Evolutionary conservation across 1,140 invertebrate genomes (phyloP), one percentile per base, ranked within the genome.

Genomic region (Pogonomyrmex californicus): DNA sequence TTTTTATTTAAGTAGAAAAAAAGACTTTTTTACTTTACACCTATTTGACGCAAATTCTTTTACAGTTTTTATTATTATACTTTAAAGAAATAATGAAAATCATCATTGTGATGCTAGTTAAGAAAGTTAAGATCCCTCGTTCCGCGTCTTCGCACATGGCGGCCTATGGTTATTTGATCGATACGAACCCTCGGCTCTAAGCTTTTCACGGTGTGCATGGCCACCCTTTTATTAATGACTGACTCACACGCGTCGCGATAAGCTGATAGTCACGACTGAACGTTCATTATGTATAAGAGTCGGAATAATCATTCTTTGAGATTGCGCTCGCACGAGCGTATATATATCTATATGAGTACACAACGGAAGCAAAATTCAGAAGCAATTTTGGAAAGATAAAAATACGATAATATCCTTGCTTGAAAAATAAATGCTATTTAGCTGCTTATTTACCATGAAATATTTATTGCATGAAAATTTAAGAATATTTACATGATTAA

Each of bases 151-250:
- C 78, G 66, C 88, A 81, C 89, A 91, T 90, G 90, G 81, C 66
- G 71, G 58, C 63, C 79, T 62, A 85, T 90, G 88, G 89, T 89
- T 92, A 92, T 92, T 92, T 92, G 91, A 92, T 92, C 91, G 91
- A 92, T 92, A 92, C 91, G 51, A 89, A 85, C 86, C 90, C 90
- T 87, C 88, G 83, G 60, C 63, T 82, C 71, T 75, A 54, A 49
- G 73, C 75, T 90, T 89, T 85, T 90, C 86, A 85, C 73, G 82
- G 77, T 76, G 66, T 76, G 73, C 78, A 88, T 56, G 54, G 62
- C 58, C 79, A 82, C 87, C 89, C 82, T 89, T 90, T 90, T 86
- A 90, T 89, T 89, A 89, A 89, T 90, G 87, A 90, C 86, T 86
- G 89, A 91, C 87, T 92, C 91, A 87, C 89, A 91, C 83, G 91